Evolutionary conservation across 2,113 vertebrate genomes (phyloP).

Genomic region (Cranoglanis bouderius): DNA sequence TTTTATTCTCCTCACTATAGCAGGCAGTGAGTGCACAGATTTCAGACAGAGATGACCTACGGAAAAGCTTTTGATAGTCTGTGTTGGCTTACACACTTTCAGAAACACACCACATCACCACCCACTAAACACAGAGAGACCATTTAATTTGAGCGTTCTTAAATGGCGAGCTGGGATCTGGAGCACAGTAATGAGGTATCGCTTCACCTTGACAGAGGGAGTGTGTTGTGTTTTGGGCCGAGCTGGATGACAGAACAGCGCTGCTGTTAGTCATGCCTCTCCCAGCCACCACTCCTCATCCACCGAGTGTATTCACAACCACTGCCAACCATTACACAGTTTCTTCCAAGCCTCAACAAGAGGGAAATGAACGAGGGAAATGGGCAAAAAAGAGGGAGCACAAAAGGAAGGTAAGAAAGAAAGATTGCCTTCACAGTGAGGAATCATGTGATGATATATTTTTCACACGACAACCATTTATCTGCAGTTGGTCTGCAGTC

Average conservation of each 20-base stretch:
- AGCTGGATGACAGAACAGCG: slow-evolving; percentile 28
- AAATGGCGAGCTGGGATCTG: slow-evolving; percentile 31
- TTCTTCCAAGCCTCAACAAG: slow-evolving; percentile 38
- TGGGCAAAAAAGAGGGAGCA: slow-evolving; percentile 5
- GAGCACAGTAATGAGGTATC: slow-evolving; percentile 35
- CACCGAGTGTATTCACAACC: slow-evolving; percentile 35
- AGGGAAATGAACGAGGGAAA: slow-evolving; percentile 26
- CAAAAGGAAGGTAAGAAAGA: not conserved
- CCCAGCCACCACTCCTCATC: slow-evolving; percentile 41
- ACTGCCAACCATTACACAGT: slow-evolving; percentile 44
- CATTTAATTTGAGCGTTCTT: slow-evolving; percentile 30
- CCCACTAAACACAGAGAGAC: slow-evolving; percentile 24
- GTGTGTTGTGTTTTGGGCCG: slow-evolving; percentile 26
- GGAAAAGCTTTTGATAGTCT: slow-evolving; percentile 23
- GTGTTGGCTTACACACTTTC: slow-evolving; percentile 34
- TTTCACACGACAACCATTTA: not conserved
- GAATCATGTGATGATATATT: not conserved
- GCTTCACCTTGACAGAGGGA: slow-evolving; percentile 35
- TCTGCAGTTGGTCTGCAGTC: not conserved
- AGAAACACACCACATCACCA: slow-evolving; percentile 32
- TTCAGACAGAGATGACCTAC: slow-evolving; percentile 35
- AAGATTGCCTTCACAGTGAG: not conserved
- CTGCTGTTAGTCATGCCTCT: slow-evolving; percentile 41
- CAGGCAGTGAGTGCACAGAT: slow-evolving; percentile 26
- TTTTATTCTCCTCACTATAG: slow-evolving; percentile 16